Evolutionary conservation across 1,140 invertebrate genomes (phyloP).

Genomic region (Kradibia gibbosae): DNA sequence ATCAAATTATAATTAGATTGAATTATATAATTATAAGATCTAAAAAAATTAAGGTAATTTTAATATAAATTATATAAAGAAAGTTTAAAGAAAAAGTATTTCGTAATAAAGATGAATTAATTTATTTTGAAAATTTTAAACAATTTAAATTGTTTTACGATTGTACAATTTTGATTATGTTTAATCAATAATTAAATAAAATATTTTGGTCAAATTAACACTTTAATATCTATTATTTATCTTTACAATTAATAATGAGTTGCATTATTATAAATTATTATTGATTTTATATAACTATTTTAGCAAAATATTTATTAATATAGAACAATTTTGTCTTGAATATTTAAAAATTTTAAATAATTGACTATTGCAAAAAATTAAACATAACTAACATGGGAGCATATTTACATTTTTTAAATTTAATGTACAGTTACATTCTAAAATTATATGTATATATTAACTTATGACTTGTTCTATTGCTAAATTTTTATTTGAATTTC

Average conservation of each 20-base stretch:
- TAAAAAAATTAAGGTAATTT: too few relatives aligned
- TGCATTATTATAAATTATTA: too few relatives aligned
- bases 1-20: too few relatives aligned
- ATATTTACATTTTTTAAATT: conserved; percentile 48
- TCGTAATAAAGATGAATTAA: too few relatives aligned
- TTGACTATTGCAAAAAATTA: conserved; percentile 10
- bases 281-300: too few relatives aligned
- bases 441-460: conserved; percentile 31
- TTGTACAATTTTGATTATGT: background rate
- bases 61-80: too few relatives aligned
- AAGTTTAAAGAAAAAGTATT: too few relatives aligned
- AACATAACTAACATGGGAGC: conserved; percentile 42
- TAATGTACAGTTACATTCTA: conserved; percentile 21
- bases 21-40: too few relatives aligned
- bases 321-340: background rate
- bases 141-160: too few relatives aligned
- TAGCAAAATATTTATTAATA: conserved; percentile 39
- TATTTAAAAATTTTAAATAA: conserved; percentile 41
- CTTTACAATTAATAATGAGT: too few relatives aligned
- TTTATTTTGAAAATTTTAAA: too few relatives aligned
- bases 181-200: background rate
- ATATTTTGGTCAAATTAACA: background rate
- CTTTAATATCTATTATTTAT: too few relatives aligned
- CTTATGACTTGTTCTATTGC: conserved; percentile 34
- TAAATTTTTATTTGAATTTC: conserved; percentile 38